Evolutionary conservation across 92 coral and sea anemone species (phyloP).

Genomic region (Desmophyllum pertusum): DNA sequence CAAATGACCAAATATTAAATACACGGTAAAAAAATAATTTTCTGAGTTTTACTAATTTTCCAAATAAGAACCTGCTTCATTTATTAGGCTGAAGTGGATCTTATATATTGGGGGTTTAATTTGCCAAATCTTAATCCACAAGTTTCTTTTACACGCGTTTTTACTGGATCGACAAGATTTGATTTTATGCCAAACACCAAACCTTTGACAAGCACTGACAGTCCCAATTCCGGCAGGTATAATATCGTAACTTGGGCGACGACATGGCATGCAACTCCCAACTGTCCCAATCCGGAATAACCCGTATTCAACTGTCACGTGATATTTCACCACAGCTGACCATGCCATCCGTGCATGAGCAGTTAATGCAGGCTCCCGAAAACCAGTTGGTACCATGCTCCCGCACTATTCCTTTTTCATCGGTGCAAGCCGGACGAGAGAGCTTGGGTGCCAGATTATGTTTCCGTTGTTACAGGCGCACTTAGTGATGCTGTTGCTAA

Average conservation of each 20-base stretch:
- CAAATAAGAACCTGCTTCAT: no score
- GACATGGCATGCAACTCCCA: slow-evolving; percentile 37
- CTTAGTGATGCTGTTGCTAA: slow-evolving; percentile 23
- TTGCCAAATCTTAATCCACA: no score
- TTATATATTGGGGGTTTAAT: no score
- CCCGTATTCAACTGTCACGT: slow-evolving; percentile 45
- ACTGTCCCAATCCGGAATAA: slow-evolving; percentile 14
- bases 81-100: no score
- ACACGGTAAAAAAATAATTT: no score
- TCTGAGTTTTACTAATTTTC: no score
- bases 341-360: slow-evolving; percentile 43
- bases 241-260: slow-evolving; percentile 21
- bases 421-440: slow-evolving; percentile 46
- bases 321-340: slow-evolving; percentile 39
- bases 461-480: slow-evolving; percentile 7
- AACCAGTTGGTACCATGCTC: slow-evolving; percentile 48
- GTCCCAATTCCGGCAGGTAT: slow-evolving; percentile 34
- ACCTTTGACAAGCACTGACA: slow-evolving; percentile 31
- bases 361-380: slow-evolving; percentile 48
- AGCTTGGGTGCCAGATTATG: slow-evolving; percentile 29
- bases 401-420: slow-evolving; percentile 31
- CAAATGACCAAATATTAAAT: no score
- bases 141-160: no score
- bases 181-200: not conserved
- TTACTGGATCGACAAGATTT: no score